These are phyloP conservation scores for Chaitophorus viminalis DNA, from an alignment of 2,888 invertebrate species.

Conservation along the genomic window DNA sequence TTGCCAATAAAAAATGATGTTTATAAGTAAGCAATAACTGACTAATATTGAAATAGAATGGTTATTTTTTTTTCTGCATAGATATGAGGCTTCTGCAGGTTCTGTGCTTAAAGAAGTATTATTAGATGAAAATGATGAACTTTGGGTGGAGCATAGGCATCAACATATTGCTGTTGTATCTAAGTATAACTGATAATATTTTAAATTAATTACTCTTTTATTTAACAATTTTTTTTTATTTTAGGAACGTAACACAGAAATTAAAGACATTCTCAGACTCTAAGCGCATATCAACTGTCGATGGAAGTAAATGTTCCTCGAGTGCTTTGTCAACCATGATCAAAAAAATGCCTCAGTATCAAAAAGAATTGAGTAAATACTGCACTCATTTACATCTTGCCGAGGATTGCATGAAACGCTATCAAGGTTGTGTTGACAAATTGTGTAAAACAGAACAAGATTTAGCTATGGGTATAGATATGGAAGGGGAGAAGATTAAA, in stretches of 20 bases:
- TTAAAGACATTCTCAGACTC: constrained; percentile 96
- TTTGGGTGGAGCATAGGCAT: constrained; percentile 97
- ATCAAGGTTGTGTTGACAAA: constrained; percentile 74
- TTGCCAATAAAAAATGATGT: constrained; percentile 98
- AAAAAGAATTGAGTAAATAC: constrained; percentile 98
- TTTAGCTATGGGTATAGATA: constrained; percentile 98
- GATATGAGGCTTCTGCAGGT: constrained; percentile 88
- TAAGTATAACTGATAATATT: constrained; percentile 69
- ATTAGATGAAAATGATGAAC: constrained; percentile 97
- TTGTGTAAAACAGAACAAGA: constrained; percentile 98
- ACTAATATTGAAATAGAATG: neutral
- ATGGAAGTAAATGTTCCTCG: constrained; percentile 93
- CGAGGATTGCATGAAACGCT: constrained; percentile 99
- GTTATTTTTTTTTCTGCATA: constrained; percentile 66
- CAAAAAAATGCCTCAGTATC: constrained; percentile 99
- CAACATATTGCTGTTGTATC: constrained; percentile 99
- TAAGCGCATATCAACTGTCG: constrained; percentile 82
- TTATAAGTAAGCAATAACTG: constrained; percentile 78
- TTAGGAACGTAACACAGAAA: constrained; percentile 92
- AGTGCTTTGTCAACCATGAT: constrained; percentile 98
- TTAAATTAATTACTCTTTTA: neutral
- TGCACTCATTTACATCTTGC: constrained; percentile 97
- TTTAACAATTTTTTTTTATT: neutral
- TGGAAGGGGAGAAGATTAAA: constrained; percentile 98
- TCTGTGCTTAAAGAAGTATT: constrained; percentile 91